Percentiles rank a stretch among this genome's conserved stretches.
These are phyloP conservation scores for Herminia tarsipennalis DNA, from an alignment of 2,888 invertebrate genomes.

Conservation along the genomic window DNA sequence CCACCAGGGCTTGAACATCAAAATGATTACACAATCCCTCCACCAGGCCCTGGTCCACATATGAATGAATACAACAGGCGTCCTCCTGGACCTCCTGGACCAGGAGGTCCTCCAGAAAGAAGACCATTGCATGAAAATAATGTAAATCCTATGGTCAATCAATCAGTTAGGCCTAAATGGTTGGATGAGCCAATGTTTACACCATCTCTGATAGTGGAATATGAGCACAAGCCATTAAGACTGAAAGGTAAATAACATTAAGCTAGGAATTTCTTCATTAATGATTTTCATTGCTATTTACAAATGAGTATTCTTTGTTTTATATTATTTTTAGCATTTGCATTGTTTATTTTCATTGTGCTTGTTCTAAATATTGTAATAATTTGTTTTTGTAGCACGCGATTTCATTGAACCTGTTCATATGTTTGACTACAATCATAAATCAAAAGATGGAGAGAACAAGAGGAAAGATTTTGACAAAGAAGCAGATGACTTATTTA, in stretches of 20 bases:
- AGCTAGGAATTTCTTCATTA: no score
- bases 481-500: slow-evolving; percentile 70
- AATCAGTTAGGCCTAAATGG: slow-evolving; percentile 53
- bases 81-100: background rate
- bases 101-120: slow-evolving; percentile 18
- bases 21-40: slow-evolving; percentile 5
- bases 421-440: slow-evolving; percentile 90
- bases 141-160: slow-evolving; percentile 23
- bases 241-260: slow-evolving; percentile 81
- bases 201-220: slow-evolving; percentile 88
- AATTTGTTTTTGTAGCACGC: slow-evolving; percentile 59
- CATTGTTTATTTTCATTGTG: no score
- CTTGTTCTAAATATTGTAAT: no score
- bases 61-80: background rate
- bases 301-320: no score
- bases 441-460: slow-evolving; percentile 74
- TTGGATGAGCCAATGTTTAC: slow-evolving; percentile 79
- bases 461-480: slow-evolving; percentile 69
- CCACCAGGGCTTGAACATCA: background rate
- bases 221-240: slow-evolving; percentile 87
- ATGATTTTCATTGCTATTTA: slow-evolving; percentile 4
- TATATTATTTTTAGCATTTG: no score
- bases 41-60: background rate
- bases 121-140: slow-evolving; percentile 33
- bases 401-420: slow-evolving; percentile 87